Conservation (phyloP, 2,113 vertebrate genomes). For the Zosterops japonicus region DNA sequence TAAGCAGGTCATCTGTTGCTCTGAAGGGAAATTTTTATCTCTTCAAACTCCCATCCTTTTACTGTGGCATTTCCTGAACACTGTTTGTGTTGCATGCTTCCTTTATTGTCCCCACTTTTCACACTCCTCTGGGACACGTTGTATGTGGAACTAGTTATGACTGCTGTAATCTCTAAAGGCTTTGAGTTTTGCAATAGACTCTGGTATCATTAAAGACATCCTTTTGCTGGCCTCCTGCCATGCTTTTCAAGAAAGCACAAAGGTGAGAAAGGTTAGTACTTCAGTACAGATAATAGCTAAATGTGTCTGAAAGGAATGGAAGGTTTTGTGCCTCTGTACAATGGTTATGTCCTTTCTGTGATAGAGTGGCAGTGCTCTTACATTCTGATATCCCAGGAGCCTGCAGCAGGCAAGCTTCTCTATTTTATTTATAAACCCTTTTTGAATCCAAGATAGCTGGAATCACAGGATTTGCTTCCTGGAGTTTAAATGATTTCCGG, state of each 20-base stretch:
- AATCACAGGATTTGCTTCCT: constrained; percentile 29
- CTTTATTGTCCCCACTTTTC: background rate
- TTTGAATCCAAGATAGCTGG: background rate
- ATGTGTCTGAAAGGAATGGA: constrained; percentile 28
- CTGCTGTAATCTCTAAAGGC: background rate
- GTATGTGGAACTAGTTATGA: background rate
- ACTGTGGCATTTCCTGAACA: background rate
- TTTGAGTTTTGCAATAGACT: constrained; percentile 17
- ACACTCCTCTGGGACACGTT: background rate
- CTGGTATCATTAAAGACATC: constrained; percentile 20
- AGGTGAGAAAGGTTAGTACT: constrained; percentile 51
- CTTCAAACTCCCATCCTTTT: background rate
- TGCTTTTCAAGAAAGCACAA: constrained; percentile 18
- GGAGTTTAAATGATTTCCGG: background rate
- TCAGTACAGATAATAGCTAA: constrained; percentile 31
- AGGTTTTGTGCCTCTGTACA: constrained; percentile 28
- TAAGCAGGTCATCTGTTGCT: background rate
- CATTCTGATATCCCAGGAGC: background rate
- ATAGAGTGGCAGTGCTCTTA: background rate
- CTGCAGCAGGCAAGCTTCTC: background rate
- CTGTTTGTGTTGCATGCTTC: background rate
- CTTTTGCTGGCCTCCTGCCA: background rate
- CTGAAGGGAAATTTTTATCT: background rate
- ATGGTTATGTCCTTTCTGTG: background rate
- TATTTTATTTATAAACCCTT: constrained; percentile 40